Conservation (phyloP, 2,797 vertebrate genomes). For the Lithobates sylvaticus region DNA sequence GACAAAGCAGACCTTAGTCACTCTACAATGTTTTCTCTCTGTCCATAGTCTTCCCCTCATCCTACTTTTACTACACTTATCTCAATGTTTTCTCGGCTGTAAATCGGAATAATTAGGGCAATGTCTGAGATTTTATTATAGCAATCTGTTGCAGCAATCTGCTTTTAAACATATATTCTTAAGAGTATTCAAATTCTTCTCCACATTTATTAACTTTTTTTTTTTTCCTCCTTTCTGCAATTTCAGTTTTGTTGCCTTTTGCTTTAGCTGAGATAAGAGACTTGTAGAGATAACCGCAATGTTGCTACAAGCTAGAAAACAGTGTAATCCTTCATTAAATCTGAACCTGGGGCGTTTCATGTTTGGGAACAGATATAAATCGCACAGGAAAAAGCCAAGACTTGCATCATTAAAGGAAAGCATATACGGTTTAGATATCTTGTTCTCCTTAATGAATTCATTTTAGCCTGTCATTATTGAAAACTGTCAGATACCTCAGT, state of each 20-base stretch:
- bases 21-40: background rate
- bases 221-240: background rate
- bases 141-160: slow-evolving; percentile 20
- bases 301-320: slow-evolving; percentile 26
- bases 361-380: slow-evolving; percentile 41
- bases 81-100: background rate
- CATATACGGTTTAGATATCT: slow-evolving; percentile 12
- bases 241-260: slow-evolving; percentile 5
- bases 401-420: slow-evolving; percentile 31
- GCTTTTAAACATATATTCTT: background rate
- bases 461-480: slow-evolving; percentile 45
- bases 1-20: background rate
- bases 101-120: background rate
- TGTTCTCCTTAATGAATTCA: slow-evolving; percentile 35
- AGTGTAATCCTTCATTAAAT: slow-evolving; percentile 57
- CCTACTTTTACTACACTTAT: background rate
- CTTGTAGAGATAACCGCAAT: slow-evolving; percentile 26
- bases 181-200: background rate
- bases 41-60: background rate
- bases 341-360: slow-evolving; percentile 43
- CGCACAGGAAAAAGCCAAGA: slow-evolving; percentile 32
- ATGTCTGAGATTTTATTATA: slow-evolving; percentile 10
- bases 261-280: slow-evolving; percentile 34
- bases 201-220: background rate
- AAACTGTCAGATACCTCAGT: slow-evolving; percentile 35